Evolutionary conservation across 2,113 vertebrate species (phyloP).

Genomic region (Gymnorhina tibicen): DNA sequence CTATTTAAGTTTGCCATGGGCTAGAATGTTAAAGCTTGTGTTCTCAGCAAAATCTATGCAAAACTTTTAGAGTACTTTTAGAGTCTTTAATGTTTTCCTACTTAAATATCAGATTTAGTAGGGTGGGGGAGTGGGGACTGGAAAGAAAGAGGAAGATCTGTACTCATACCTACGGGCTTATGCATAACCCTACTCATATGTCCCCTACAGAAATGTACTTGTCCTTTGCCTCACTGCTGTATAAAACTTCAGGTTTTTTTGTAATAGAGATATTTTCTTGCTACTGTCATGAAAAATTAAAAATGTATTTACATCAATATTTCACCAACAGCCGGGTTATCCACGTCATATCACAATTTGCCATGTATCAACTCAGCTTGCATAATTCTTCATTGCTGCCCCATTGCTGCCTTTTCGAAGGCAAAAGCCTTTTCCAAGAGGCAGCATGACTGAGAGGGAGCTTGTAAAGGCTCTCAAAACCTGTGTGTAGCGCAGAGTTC

Average conservation of each 20-base stretch:
- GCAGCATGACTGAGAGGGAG: background rate
- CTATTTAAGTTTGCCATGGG: background rate
- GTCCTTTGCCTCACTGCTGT: background rate
- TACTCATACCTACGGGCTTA: background rate
- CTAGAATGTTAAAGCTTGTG: background rate
- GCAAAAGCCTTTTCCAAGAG: background rate
- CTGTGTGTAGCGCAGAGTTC: background rate
- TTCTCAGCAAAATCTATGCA: background rate
- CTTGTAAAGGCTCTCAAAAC: background rate
- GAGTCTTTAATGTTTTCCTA: background rate
- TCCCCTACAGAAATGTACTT: background rate
- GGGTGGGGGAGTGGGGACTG: too few relatives aligned
- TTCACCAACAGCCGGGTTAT: background rate
- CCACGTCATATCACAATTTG: background rate
- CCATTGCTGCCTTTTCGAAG: background rate
- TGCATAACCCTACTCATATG: background rate
- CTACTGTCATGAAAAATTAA: background rate
- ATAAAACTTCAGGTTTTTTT: background rate
- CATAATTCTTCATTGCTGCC: background rate
- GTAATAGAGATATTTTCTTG: background rate
- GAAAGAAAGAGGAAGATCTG: background rate
- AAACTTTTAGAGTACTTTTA: background rate
- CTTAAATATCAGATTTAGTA: background rate
- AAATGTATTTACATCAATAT: background rate
- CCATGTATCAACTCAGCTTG: background rate